Evolutionary conservation across 2,113 vertebrate genomes (phyloP), one percentile per base, ranked within the genome.

Genomic region (Petrocephalus microphthalmus): DNA sequence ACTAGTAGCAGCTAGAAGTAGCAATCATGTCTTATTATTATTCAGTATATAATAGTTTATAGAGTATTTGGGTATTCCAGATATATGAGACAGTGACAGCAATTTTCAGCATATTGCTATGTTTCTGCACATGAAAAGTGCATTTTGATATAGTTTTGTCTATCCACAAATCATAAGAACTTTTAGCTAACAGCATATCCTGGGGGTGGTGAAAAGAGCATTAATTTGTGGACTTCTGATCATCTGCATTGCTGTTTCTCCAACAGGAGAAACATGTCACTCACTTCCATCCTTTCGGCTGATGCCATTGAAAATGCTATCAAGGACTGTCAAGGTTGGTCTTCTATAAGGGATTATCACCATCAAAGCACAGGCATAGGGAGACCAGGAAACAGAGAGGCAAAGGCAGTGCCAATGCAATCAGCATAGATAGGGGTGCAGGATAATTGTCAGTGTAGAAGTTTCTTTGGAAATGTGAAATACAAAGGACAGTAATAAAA

Each of bases 311-410:
- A 96, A 22, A 97, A 97, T 49, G 98, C 97, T 88, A 90, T 99
- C 91, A 97, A 97, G 93, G 98, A 98, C 93, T 99, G 98, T 95
- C 96, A 97, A 98, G 98, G 98, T 99, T 94, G 49, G 86, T 84
- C 15, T 87, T 53, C 20, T 22, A 45, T 83, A 52, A 89, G 47
- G 25, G 87, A 33, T 52, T 13, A 52, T 42, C 47, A 20, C 56
- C 29, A 84, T 11, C n/a, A 15, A 25, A 51, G 49, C 49, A 84
- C 5, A 6, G n/a, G 29, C 25, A 53, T 29, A 7, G 74, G 22
- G 19, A 19, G 42, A 45, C 74, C 74, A 81, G 74, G 37, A n/a
- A 49, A 15, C 5, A 42, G 15, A 67, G 13, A 74, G 33, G 7
- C 19, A 37, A 78, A 78, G 71, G 13, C 29, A 78, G 13, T 42